Conservation (phyloP, 2,113 vertebrate species). For the Salvelinus sp. region DNA sequence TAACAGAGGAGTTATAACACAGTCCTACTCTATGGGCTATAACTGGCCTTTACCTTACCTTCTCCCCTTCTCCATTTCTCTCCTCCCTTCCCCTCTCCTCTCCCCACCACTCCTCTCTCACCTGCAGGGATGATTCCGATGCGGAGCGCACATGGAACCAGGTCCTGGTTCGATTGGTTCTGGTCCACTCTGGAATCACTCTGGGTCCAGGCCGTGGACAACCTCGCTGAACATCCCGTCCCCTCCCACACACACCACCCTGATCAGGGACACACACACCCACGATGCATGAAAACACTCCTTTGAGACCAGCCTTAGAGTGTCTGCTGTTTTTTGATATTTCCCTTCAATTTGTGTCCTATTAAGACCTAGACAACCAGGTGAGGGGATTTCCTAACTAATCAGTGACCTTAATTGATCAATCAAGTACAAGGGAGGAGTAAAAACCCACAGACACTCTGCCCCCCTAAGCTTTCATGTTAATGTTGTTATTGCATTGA, state of each 20-base stretch:
- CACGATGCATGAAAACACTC: no score
- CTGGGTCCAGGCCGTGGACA: constrained; percentile 87
- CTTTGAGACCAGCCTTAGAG: no score
- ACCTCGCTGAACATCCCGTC: constrained; percentile 97
- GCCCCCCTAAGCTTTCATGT: constrained; percentile 4
- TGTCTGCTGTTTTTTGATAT: no score
- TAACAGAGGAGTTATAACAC: constrained; percentile 3
- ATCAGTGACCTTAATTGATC: no score
- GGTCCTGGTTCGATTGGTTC: constrained; percentile 73
- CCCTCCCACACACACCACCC: constrained; percentile 91
- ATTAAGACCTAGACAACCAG: no score
- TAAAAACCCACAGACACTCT: no score
- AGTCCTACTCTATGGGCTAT: neutral
- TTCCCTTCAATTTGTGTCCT: no score
- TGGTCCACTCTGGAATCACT: constrained; percentile 80
- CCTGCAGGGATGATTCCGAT: constrained; percentile 95
- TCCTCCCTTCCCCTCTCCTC: no score
- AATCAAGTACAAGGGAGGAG: no score
- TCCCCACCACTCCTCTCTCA: constrained; percentile 49
- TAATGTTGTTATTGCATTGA: constrained; percentile 20
- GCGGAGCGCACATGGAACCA: constrained; percentile 81
- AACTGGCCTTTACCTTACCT: no score
- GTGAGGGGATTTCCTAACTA: no score
- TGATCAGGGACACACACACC: constrained; percentile 53
- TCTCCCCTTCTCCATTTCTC: neutral